Evolutionary conservation across 2,113 vertebrate genomes (phyloP).

Genomic region (Bos indicus): DNA sequence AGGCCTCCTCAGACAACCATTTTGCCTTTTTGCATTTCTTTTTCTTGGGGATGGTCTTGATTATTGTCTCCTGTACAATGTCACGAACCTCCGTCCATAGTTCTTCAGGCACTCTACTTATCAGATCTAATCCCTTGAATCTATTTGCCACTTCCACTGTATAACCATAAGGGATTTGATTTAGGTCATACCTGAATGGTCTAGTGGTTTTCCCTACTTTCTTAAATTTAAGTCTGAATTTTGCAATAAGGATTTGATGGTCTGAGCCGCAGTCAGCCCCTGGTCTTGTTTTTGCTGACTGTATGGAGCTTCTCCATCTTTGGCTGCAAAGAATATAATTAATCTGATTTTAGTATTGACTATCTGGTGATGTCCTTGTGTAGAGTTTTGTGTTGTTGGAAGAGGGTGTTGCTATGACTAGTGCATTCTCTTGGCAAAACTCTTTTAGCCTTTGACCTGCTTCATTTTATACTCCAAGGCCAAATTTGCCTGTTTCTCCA

Average conservation of each 20-base stretch:
- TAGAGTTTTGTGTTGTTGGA: background rate
- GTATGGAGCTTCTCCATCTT: background rate
- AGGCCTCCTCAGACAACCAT: background rate
- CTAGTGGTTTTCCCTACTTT: background rate
- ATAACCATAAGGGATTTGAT: background rate
- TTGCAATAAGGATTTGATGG: background rate
- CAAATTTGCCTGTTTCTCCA: background rate
- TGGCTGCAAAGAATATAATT: background rate
- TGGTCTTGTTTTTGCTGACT: background rate
- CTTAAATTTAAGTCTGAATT: background rate
- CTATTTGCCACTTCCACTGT: background rate
- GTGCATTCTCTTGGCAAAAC: background rate
- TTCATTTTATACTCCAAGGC: background rate
- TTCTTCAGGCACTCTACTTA: background rate
- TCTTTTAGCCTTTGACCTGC: background rate
- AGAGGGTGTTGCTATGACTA: background rate
- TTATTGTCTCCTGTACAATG: background rate
- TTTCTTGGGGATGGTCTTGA: background rate
- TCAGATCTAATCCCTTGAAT: background rate
- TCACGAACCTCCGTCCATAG: background rate
- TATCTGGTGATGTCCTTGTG: background rate
- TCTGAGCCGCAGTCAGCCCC: background rate
- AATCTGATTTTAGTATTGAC: background rate
- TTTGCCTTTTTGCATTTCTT: background rate
- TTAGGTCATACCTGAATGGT: background rate